Percentiles rank a stretch among this genome's conserved stretches.
Conservation (phyloP, 2,113 vertebrate species). For the Excalfactoria chinensis region DNA sequence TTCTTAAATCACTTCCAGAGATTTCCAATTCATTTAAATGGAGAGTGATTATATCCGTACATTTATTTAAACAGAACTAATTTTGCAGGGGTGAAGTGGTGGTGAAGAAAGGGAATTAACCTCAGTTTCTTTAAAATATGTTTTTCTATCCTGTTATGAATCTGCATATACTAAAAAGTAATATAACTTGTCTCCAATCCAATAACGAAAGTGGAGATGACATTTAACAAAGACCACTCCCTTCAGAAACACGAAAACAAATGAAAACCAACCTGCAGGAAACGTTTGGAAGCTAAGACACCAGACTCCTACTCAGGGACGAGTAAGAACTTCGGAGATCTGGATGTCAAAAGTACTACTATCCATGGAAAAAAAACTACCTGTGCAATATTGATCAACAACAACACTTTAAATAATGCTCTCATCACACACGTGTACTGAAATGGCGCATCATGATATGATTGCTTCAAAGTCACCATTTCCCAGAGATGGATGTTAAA, state of each 20-base stretch:
- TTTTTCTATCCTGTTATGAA: not conserved
- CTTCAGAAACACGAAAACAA: constrained; percentile 4
- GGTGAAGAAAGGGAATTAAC: not conserved
- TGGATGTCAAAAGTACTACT: not conserved
- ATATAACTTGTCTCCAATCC: not conserved
- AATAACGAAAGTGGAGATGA: not conserved
- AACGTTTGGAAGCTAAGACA: not conserved
- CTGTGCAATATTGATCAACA: not conserved
- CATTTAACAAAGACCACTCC: not conserved
- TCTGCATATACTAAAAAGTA: not conserved
- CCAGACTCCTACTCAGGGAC: not conserved
- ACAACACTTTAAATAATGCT: not conserved
- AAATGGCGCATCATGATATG: not conserved
- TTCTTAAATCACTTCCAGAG: not conserved
- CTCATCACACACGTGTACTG: not conserved
- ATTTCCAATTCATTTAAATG: not conserved
- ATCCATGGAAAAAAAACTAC: not conserved
- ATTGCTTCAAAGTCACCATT: not conserved
- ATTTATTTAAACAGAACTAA: not conserved
- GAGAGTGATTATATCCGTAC: not conserved
- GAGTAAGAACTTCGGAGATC: not conserved
- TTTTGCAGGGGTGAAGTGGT: not conserved
- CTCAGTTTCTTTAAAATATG: not conserved
- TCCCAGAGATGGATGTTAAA: not conserved
- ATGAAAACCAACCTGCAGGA: not conserved